These are phyloP conservation scores for Drosophila monieri DNA, from an alignment of 2,888 invertebrate species.

Conservation along the genomic window DNA sequence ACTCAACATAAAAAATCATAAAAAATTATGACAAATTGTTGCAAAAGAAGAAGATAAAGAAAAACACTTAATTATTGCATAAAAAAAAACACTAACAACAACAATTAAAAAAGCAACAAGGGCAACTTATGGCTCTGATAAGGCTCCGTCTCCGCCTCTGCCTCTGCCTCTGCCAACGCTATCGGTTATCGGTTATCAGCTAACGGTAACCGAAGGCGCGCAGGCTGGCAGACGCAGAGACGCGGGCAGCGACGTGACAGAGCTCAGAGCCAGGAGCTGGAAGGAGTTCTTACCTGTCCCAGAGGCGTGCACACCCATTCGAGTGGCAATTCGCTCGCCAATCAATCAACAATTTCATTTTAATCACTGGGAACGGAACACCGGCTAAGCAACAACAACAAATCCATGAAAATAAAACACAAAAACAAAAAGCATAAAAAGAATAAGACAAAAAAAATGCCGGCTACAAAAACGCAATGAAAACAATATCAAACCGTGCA, in stretches of 20 bases:
- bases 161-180: not conserved
- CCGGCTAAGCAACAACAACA: slow-evolving; percentile 42
- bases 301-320: not conserved
- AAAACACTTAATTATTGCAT: slow-evolving; percentile 54
- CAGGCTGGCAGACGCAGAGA: slow-evolving; percentile 50
- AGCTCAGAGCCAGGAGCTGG: slow-evolving; percentile 15
- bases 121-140: slow-evolving; percentile 20
- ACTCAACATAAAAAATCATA: not conserved
- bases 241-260: slow-evolving; percentile 52
- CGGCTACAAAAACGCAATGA: slow-evolving; percentile 54
- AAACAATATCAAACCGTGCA: slow-evolving; percentile 49
- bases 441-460: slow-evolving; percentile 34
- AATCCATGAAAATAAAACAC: slow-evolving; percentile 53
- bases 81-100: slow-evolving; percentile 48
- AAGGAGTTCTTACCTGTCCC: not conserved
- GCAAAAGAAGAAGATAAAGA: slow-evolving; percentile 6
- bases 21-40: not conserved
- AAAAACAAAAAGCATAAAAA: slow-evolving; percentile 48
- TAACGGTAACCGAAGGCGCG: slow-evolving; percentile 8
- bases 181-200: slow-evolving; percentile 41
- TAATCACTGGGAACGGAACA: slow-evolving; percentile 19
- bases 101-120: slow-evolving; percentile 21
- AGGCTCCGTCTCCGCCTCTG: not conserved
- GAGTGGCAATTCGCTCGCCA: slow-evolving; percentile 1
- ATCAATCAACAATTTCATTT: slow-evolving; percentile 4